phyloP scores from a whole-genome alignment of 2,797 vertebrate species.

The Sternotherus odoratus region DNA sequence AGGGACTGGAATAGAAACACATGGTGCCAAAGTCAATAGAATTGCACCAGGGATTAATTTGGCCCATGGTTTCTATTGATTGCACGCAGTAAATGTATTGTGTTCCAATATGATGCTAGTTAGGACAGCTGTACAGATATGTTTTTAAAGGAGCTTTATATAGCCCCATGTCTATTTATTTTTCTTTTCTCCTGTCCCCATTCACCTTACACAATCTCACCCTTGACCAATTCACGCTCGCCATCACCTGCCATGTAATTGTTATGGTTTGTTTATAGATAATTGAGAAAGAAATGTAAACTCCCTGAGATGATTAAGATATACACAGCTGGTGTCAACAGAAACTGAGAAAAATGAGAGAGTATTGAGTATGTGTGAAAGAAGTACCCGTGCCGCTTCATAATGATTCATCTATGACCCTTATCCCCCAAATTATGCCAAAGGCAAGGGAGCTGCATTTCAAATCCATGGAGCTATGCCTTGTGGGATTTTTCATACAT shows the following conservation, averaged over 20 bases:
- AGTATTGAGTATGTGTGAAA: not conserved
- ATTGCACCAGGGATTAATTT: accelerated
- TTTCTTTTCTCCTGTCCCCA: not conserved
- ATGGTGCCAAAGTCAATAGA: not conserved
- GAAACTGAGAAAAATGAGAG: conserved; percentile 53
- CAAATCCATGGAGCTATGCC: conserved; percentile 57
- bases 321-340: conserved; percentile 71
- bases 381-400: conserved; percentile 44
- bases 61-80: not conserved
- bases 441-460: conserved; percentile 76
- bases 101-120: not conserved
- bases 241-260: conserved; percentile 24
- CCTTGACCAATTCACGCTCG: not conserved
- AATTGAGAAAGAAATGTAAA: conserved; percentile 70
- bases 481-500: conserved; percentile 75
- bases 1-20: not conserved
- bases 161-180: not conserved
- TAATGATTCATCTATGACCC: conserved; percentile 71
- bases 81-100: not conserved
- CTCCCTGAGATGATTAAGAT: conserved; percentile 62
- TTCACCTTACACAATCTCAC: not conserved
- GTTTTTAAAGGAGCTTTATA: not conserved
- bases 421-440: conserved; percentile 66
- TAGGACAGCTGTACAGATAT: not conserved
- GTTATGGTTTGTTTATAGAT: conserved; percentile 56